These are phyloP conservation scores for Protaetia brevitarsis DNA, from an alignment of 1,140 invertebrate species.

Conservation along the genomic window DNA sequence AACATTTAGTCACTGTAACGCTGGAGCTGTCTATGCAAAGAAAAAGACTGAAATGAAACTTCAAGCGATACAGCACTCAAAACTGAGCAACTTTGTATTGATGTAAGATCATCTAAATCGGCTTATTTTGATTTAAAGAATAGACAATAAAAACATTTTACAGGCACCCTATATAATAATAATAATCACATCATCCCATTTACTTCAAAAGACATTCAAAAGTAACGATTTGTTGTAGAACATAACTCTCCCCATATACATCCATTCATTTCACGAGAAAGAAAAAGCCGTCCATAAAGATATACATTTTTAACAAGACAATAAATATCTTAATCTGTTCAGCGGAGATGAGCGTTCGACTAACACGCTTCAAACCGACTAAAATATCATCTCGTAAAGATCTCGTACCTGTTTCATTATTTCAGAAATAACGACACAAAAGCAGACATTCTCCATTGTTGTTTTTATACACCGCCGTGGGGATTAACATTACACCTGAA, in stretches of 20 bases:
- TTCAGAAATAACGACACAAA: neutral
- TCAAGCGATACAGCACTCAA: too few relatives aligned
- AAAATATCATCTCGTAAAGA: constrained; percentile 3
- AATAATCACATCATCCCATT: too few relatives aligned
- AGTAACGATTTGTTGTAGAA: neutral
- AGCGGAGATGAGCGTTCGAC: neutral
- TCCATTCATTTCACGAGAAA: too few relatives aligned
- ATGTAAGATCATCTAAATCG: too few relatives aligned
- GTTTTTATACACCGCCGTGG: neutral
- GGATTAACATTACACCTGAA: neutral
- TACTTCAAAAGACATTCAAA: too few relatives aligned
- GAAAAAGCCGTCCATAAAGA: neutral
- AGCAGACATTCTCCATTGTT: constrained; percentile 2
- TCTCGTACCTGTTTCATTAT: constrained; percentile 6
- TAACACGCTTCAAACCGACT: constrained; percentile 4
- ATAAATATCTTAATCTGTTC: constrained; percentile 12
- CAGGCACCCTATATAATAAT: too few relatives aligned
- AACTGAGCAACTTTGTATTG: too few relatives aligned
- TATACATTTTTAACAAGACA: constrained; percentile 15
- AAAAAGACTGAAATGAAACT: too few relatives aligned
- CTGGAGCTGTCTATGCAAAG: too few relatives aligned
- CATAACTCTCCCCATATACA: neutral
- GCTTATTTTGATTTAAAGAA: too few relatives aligned
- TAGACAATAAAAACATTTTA: too few relatives aligned
- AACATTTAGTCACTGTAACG: too few relatives aligned